Evolutionary conservation across 2,888 invertebrate genomes (phyloP).

Genomic region (Amphipoea lucens): DNA sequence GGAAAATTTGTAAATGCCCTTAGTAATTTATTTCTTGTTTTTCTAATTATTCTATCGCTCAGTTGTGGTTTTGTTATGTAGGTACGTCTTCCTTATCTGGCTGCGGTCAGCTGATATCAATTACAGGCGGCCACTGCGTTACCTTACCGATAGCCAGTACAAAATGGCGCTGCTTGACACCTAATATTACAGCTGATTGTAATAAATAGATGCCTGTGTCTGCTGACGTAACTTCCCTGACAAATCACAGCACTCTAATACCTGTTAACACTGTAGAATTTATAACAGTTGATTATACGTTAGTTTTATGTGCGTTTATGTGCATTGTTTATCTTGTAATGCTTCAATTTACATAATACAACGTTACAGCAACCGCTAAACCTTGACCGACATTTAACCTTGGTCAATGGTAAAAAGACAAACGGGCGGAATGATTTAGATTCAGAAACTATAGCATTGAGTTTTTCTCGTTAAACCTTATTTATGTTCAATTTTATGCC

Average conservation of each 20-base stretch:
- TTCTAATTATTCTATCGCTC: conserved; percentile 45
- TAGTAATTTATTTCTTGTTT: conserved; percentile 24
- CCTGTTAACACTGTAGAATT: conserved; percentile 25
- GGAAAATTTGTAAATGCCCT: conserved; percentile 41
- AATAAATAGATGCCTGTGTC: conserved; percentile 41
- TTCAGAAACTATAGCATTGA: conserved; percentile 26
- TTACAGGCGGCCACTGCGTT: conserved; percentile 65
- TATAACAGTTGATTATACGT: conserved; percentile 21
- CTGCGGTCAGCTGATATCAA: conserved; percentile 73
- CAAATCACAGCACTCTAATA: conserved; percentile 24
- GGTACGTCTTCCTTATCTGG: conserved; percentile 57
- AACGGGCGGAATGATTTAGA: conserved; percentile 29
- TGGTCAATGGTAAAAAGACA: conserved; percentile 38
- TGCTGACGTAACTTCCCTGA: conserved; percentile 20
- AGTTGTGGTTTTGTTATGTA: conserved; percentile 50
- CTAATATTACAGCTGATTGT: conserved; percentile 48
- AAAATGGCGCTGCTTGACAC: conserved; percentile 42
- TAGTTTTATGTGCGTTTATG: conserved; percentile 25
- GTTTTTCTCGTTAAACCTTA: conserved; percentile 26
- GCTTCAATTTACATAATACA: conserved; percentile 38
- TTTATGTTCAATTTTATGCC: conserved; percentile 7
- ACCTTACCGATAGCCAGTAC: conserved; percentile 41
- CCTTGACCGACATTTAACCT: conserved; percentile 53
- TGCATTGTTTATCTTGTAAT: conserved; percentile 43
- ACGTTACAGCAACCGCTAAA: conserved; percentile 27